Evolutionary conservation across 2,888 invertebrate genomes (phyloP).

Genomic region (Ectemnius lituratus): DNA sequence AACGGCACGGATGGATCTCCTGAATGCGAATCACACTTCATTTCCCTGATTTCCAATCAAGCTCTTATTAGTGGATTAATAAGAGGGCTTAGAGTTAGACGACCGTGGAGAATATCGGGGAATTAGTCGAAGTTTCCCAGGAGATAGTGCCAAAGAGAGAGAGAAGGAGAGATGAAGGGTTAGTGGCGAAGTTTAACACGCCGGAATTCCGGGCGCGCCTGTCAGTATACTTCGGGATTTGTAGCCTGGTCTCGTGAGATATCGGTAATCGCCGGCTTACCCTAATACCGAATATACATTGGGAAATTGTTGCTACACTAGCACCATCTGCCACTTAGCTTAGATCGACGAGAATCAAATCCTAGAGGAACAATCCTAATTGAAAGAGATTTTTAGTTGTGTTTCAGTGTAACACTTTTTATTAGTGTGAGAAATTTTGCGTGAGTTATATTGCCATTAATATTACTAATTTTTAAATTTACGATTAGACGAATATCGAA

Average conservation of each 20-base stretch:
- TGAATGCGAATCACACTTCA: conserved; percentile 16
- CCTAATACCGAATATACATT: conserved; percentile 10
- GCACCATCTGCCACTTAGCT: neutral
- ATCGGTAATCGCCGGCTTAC: conserved; percentile 30
- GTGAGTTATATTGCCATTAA: too few species aligned
- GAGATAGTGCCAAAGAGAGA: neutral
- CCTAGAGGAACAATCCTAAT: too few species aligned
- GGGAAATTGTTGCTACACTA: conserved; percentile 8
- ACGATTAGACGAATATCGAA: too few species aligned
- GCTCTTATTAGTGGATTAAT: conserved; percentile 40
- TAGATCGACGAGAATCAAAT: too few species aligned
- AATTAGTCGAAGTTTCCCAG: conserved; percentile 35
- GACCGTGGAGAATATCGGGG: conserved; percentile 28
- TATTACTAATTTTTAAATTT: too few species aligned
- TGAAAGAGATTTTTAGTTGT: too few species aligned
- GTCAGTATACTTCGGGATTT: conserved; percentile 15
- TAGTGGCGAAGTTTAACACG: conserved; percentile 15
- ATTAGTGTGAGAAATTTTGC: too few species aligned
- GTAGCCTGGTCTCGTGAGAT: conserved; percentile 8
- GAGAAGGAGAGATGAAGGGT: too few species aligned
- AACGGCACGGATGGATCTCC: too few species aligned
- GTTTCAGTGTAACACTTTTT: too few species aligned
- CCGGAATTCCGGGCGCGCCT: conserved; percentile 17
- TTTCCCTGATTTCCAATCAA: conserved; percentile 29
- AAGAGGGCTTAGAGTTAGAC: conserved; percentile 17